Evolutionary conservation across 2,113 vertebrate species (phyloP).

Genomic region (Lophura nycthemera): DNA sequence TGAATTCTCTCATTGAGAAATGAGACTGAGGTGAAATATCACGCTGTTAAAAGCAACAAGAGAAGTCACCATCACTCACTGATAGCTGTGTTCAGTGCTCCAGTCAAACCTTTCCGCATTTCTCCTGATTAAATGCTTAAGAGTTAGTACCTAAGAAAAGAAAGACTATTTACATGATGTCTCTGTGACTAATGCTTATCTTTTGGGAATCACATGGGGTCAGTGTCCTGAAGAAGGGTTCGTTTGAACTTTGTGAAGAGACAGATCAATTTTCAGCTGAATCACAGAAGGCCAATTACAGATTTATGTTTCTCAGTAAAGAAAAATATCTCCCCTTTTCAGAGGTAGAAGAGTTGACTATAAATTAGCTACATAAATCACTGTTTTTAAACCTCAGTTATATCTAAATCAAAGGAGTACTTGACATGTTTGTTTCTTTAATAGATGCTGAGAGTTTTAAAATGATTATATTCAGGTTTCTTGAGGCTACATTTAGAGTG

Average conservation of each 20-base stretch:
- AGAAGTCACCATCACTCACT: neutral
- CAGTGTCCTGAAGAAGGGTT: neutral
- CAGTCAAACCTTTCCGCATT: neutral
- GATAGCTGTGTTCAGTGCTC: neutral
- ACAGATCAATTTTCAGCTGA: neutral
- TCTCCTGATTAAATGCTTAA: neutral
- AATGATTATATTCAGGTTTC: neutral
- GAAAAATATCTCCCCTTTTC: neutral
- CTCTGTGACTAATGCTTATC: neutral
- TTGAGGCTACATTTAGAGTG: neutral
- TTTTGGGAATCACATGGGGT: neutral
- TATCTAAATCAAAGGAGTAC: neutral
- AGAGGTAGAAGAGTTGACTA: neutral
- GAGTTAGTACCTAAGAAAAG: neutral
- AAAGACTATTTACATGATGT: neutral
- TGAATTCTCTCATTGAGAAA: neutral
- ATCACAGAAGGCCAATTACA: neutral
- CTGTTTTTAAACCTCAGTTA: neutral
- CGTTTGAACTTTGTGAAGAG: neutral
- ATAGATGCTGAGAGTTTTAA: neutral
- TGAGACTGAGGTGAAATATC: neutral
- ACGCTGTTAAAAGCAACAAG: neutral
- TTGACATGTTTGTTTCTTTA: neutral
- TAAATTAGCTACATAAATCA: constrained; percentile 10
- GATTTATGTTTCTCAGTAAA: neutral